A percentile compares a stretch with the other conserved stretches of the same genome.
phyloP scores from a whole-genome alignment of 2,797 vertebrate species.

The Sphenodon punctatus region DNA sequence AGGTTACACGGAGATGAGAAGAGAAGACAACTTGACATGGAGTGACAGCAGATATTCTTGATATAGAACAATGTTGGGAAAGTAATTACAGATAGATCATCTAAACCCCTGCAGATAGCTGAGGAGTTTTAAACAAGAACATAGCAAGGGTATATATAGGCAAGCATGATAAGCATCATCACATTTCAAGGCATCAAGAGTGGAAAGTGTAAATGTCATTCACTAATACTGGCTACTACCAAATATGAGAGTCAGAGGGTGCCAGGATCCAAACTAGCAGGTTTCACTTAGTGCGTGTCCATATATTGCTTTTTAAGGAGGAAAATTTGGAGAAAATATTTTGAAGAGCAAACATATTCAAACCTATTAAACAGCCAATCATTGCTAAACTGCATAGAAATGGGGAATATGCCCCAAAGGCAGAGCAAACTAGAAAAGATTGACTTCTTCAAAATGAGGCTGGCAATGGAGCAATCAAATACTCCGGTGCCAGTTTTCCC shows the following conservation, averaged over 20 bases:
- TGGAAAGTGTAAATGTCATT: neutral
- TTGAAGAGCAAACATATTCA: slow-evolving; percentile 47
- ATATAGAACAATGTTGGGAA: slow-evolving; percentile 60
- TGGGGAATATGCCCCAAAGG: slow-evolving; percentile 37
- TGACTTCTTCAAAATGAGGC: slow-evolving; percentile 50
- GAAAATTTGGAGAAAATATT: neutral
- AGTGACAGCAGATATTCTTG: slow-evolving; percentile 33
- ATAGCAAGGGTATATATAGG: neutral
- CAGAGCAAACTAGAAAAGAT: slow-evolving; percentile 21
- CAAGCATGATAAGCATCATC: slow-evolving; percentile 12
- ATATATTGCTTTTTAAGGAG: rapidly evolving
- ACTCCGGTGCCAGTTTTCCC: neutral
- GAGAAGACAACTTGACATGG: neutral
- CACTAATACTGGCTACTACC: slow-evolving; percentile 24
- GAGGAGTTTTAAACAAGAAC: slow-evolving; percentile 20
- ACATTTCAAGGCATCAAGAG: neutral
- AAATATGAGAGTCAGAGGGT: neutral
- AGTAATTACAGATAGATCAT: slow-evolving; percentile 51
- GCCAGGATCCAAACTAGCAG: neutral
- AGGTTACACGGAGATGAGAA: neutral
- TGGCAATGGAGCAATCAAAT: slow-evolving; percentile 43
- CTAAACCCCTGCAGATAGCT: slow-evolving; percentile 13
- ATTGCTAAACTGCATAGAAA: slow-evolving; percentile 16
- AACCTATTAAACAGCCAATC: slow-evolving; percentile 47
- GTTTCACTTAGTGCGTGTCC: slow-evolving; percentile 1